These are phyloP conservation scores for Nymphalis io DNA, from an alignment of 1,140 invertebrate genomes.

Conservation along the genomic window DNA sequence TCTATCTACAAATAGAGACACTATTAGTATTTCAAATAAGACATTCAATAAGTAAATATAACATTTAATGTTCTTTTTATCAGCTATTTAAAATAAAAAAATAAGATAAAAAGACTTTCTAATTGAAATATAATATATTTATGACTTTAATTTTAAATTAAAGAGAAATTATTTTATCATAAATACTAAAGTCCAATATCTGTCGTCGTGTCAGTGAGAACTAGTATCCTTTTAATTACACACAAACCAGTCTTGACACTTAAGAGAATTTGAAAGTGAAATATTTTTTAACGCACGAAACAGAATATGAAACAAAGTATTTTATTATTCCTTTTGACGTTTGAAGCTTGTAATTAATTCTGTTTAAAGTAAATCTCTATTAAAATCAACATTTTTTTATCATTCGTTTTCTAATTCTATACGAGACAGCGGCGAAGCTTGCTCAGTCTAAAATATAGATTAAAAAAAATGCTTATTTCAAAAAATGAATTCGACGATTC, in stretches of 20 bases:
- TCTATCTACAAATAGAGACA: no score
- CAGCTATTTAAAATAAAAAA: no score
- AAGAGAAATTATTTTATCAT: neutral
- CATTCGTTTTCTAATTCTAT: constrained; percentile 7
- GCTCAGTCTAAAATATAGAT: neutral
- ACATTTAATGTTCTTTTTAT: no score
- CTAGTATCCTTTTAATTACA: constrained; percentile 25
- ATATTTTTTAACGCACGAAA: constrained; percentile 27
- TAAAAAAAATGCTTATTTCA: neutral
- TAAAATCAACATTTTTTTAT: constrained; percentile 1
- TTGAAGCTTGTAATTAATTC: constrained; percentile 22
- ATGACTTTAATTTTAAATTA: no score
- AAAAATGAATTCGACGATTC: constrained; percentile 24
- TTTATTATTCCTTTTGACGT: constrained; percentile 30
- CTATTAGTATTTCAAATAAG: no score
- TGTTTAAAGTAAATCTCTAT: neutral
- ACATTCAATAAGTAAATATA: no score
- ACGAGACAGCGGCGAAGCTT: neutral
- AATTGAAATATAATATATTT: no score
- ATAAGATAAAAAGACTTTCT: no score
- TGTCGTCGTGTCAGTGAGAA: neutral
- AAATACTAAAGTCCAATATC: neutral
- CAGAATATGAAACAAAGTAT: constrained; percentile 22
- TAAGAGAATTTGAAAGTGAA: constrained; percentile 25
- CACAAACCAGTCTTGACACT: constrained; percentile 13